Base-by-base conservation (phyloP, 2,888 invertebrate species). In the Sceliomorpha sp. region DNA sequence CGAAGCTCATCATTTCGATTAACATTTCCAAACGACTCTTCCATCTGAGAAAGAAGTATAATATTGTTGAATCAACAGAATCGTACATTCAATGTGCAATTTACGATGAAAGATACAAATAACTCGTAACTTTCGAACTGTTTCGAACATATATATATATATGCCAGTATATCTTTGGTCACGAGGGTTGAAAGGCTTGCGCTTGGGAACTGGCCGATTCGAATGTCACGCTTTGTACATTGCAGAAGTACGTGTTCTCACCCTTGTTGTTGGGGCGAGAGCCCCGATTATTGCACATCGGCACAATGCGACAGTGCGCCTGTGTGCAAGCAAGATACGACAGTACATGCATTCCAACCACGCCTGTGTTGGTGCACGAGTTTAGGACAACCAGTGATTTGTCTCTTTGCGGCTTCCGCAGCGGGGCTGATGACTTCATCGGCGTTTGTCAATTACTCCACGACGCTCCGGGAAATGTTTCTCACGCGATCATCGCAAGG, bases 121-220 rank as follows among this genome's bases (percentile, higher is more conserved):
- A 58, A 51, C 45, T 64, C 51, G 40, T 48, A 31, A 37, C 42
- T 55, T 63, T 45, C 14, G 40, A 53, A 39, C 39, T 42, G 24
- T 39, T n/a, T 39, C 26, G 24, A 44, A 47, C 47, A 48, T 12
- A 59, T 47, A 48, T 59, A n/a, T n/a, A n/a, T n/a, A n/a, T n/a
- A n/a, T n/a, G n/a, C n/a, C n/a, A n/a, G 39, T 47, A 27, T 34
- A 56, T 50, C 45, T 62, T 67, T 59, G 58, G 40, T 59, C n/a
- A 58, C 27, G 53, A 53, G 64, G 45, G 55, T 53, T 12, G 68
- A 72, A 64, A 72, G 67, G 72, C 67, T 68, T 71, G 63, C 50
- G 71, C 77, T 80, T 80, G 82, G 77, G 79, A 83, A 83, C 79
- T 78, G 82, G 80, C 74, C 78, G 77, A 75, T 77, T 78, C 78